A percentile compares a stretch with the other conserved stretches of the same genome.
Conservation (phyloP, 2,888 invertebrate species). For the Acleris laterana region DNA sequence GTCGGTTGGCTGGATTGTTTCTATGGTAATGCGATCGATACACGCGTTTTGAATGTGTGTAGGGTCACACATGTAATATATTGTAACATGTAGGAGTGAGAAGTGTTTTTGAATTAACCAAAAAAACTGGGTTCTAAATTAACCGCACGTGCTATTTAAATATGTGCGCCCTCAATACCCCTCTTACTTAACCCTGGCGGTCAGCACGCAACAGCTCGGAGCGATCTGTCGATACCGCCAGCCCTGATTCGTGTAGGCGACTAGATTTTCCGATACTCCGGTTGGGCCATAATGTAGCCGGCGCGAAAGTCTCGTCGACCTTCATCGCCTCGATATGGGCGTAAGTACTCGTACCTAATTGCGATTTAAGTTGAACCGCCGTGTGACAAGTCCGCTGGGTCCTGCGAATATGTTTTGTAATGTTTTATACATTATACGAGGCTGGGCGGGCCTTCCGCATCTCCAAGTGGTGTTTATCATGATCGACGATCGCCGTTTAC, state of each 20-base stretch:
- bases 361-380: constrained; percentile 40
- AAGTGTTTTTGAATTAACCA: not conserved
- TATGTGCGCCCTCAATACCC: constrained; percentile 12
- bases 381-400: constrained; percentile 32
- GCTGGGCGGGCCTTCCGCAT: constrained; percentile 29
- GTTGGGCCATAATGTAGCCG: constrained; percentile 69
- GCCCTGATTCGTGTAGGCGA: constrained; percentile 67
- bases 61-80: not conserved
- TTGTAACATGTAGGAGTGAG: not conserved
- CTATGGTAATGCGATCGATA: constrained; percentile 63
- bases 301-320: constrained; percentile 82
- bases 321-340: constrained; percentile 78
- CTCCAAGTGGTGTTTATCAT: constrained; percentile 26
- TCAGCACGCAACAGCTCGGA: constrained; percentile 12
- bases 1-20: constrained; percentile 64
- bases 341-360: constrained; percentile 71
- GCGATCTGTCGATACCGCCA: constrained; percentile 24
- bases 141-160: constrained; percentile 2
- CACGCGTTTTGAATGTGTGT: constrained; percentile 16
- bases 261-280: constrained; percentile 71
- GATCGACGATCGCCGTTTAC: constrained; percentile 34
- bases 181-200: constrained; percentile 24
- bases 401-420: constrained; percentile 32
- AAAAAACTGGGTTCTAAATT: not conserved
- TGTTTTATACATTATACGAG: constrained; percentile 45